Evolutionary conservation across 2,113 vertebrate genomes (phyloP), one percentile per base, ranked within the genome.

Genomic region (Oceanodroma tethys): DNA sequence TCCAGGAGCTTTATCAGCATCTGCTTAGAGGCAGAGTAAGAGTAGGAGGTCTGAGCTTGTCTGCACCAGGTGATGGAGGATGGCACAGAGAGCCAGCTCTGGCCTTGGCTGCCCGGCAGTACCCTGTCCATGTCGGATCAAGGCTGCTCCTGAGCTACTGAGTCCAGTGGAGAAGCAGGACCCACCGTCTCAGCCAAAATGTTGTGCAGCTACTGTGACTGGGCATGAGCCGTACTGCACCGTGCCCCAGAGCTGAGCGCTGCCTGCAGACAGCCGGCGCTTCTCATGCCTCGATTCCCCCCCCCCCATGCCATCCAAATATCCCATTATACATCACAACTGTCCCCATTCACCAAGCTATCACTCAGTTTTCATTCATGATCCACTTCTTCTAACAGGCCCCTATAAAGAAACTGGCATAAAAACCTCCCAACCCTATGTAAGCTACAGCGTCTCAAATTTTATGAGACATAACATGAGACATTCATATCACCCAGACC

Each of bases 201-300:
- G 7, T 3, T 42, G 15, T 18, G 30, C 32, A 88, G 45, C 20
- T 32, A 1, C 81, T 29, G 21, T 38, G 22, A 52, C 34, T 48
- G 80, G 36, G 36, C 53, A 47, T 2, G 10, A 81, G 38, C 32
- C 18, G 16, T 18, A 2, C 15, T 43, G 62, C 18, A 43, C 10
- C 4, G 0, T 34, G 55, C 8, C 38, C 20, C 43, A 53, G 40
- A 52, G 43, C 29, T 14, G 16, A 34, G 26, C 0, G 0, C 30
- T 95, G 45, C 45, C 43, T 58, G 53, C 45, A 83, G 40, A 7
- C 19, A 70, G 21, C 5, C 3, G 6, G 15, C 16, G 5, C 15
- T 88, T 32, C 83, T 73, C 29, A 52, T 8, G 1, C 14, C 36
- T 76, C 5, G 1, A 2, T 72, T 88, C 50, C 56, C 14, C 1